These are phyloP conservation scores for Alsophila aescularia DNA, from an alignment of 2,888 invertebrate species.

Conservation along the genomic window DNA sequence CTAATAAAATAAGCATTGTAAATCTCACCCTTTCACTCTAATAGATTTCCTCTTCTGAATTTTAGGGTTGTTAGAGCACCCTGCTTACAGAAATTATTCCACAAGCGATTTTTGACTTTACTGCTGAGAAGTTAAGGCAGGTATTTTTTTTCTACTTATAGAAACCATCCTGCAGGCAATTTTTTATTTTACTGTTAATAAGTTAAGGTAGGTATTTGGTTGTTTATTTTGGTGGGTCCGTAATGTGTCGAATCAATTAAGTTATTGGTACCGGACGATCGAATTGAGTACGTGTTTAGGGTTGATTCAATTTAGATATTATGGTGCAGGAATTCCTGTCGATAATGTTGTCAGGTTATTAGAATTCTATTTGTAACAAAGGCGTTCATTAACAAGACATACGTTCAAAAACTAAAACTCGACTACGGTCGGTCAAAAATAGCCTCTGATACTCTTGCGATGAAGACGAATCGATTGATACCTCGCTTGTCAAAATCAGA, in stretches of 20 bases:
- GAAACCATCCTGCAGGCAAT: background rate
- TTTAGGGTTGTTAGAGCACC: constrained; percentile 34
- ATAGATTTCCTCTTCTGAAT: constrained; percentile 60
- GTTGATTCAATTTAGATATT: constrained; percentile 36
- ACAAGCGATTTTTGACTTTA: constrained; percentile 7
- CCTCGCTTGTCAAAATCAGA: background rate
- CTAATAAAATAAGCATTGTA: constrained; percentile 79
- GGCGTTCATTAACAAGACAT: too few species aligned
- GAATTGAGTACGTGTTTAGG: constrained; percentile 38
- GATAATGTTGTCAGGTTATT: background rate
- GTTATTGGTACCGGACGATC: constrained; percentile 62
- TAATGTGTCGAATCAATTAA: constrained; percentile 77
- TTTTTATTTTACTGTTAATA: background rate
- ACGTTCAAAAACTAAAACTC: too few species aligned
- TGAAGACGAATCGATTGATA: too few species aligned
- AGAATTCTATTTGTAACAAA: too few species aligned
- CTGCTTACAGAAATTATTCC: constrained; percentile 10
- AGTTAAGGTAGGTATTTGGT: constrained; percentile 5
- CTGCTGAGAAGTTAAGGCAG: background rate
- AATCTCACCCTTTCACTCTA: constrained; percentile 75
- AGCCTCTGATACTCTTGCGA: too few species aligned
- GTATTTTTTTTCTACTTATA: background rate
- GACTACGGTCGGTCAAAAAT: too few species aligned
- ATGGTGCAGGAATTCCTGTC: constrained; percentile 8
- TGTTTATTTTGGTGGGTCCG: constrained; percentile 17